Evolutionary conservation across 2,888 invertebrate species (phyloP).

Genomic region (Branchinecta sandiegonensis): DNA sequence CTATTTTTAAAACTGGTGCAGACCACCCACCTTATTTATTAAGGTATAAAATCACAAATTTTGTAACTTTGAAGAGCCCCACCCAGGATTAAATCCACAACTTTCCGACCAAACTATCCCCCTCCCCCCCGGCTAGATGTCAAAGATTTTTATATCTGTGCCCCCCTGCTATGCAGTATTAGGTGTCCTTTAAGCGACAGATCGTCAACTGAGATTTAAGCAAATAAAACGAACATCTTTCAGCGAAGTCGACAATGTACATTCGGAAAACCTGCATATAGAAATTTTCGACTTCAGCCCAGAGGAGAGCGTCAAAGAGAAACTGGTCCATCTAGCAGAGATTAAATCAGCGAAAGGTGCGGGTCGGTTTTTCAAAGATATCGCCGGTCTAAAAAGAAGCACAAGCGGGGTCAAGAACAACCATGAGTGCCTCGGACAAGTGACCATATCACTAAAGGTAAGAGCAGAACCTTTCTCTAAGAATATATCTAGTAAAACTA

Average conservation of each 20-base stretch:
- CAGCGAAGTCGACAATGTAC: neutral
- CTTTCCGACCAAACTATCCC: too few species aligned
- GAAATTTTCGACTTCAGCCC: constrained; percentile 61
- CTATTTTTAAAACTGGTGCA: too few species aligned
- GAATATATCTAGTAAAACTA: too few species aligned
- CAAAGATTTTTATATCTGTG: too few species aligned
- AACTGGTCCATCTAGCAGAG: constrained; percentile 67
- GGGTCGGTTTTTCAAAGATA: constrained; percentile 70
- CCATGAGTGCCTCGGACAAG: constrained; percentile 85
- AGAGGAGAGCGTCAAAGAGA: constrained; percentile 72
- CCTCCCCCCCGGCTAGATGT: too few species aligned
- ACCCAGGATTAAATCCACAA: too few species aligned
- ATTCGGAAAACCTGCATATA: constrained; percentile 17
- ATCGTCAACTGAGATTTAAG: neutral
- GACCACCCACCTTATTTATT: too few species aligned
- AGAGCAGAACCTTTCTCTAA: constrained; percentile 27
- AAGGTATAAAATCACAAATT: too few species aligned
- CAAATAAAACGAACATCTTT: neutral
- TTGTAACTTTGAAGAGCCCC: too few species aligned
- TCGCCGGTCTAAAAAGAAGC: constrained; percentile 82
- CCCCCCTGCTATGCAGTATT: too few species aligned
- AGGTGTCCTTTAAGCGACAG: neutral
- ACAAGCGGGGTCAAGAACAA: constrained; percentile 48
- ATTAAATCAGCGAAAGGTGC: constrained; percentile 72
- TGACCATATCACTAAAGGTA: constrained; percentile 70